Conservation (phyloP, 2,888 invertebrate species). For the Clusia tigrina region DNA sequence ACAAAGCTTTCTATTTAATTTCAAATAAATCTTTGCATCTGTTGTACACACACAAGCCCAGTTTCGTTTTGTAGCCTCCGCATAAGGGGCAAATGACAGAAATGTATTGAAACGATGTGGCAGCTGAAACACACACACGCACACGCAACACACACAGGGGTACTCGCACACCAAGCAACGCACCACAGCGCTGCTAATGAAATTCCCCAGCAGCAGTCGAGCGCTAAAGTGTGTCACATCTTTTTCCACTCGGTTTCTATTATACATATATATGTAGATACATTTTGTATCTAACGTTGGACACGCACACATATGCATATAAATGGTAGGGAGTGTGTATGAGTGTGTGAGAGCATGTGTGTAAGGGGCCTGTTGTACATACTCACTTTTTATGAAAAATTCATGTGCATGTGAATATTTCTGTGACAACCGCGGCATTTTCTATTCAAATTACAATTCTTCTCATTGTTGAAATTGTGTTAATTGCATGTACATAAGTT, state of each 20-base stretch:
- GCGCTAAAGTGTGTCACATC: slow-evolving; percentile 1
- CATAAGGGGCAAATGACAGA: background rate
- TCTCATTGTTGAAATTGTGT: slow-evolving; percentile 1
- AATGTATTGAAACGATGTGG: background rate
- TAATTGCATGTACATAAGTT: slow-evolving; percentile 9
- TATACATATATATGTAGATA: too few species aligned
- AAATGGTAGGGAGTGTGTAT: too few species aligned
- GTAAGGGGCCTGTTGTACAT: background rate
- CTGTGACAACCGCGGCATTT: background rate
- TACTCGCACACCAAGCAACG: too few species aligned
- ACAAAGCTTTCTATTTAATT: background rate
- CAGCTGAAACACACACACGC: background rate
- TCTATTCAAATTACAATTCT: slow-evolving; percentile 1
- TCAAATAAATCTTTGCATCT: slow-evolving; percentile 3
- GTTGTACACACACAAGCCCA: background rate
- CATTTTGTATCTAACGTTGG: too few species aligned
- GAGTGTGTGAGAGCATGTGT: too few species aligned
- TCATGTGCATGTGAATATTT: background rate
- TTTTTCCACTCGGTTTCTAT: background rate
- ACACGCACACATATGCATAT: background rate
- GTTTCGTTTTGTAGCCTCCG: background rate
- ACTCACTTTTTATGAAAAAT: background rate
- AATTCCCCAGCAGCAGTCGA: slow-evolving; percentile 3
- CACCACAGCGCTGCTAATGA: too few species aligned
- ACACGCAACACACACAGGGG: too few species aligned